Conservation (phyloP, 2,888 invertebrate genomes). For the Dasysyrphus albostriatus region DNA sequence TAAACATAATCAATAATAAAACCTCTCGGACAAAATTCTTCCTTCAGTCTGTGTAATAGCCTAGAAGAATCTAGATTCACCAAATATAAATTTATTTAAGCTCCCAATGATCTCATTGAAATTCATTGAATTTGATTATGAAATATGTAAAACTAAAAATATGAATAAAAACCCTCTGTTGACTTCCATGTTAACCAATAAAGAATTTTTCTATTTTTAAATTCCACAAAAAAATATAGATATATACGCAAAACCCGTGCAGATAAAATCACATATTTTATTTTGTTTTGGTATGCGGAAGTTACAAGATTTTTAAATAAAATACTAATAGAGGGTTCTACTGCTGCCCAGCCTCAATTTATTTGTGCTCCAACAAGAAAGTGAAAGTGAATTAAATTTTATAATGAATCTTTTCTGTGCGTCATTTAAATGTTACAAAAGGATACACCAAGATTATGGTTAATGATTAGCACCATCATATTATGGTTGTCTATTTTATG, state of each 20-base stretch:
- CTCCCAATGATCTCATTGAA: too few relatives aligned
- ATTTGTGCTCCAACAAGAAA: not conserved
- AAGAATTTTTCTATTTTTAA: not conserved
- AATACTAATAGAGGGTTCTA: not conserved
- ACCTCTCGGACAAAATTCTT: too few relatives aligned
- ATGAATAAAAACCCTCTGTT: too few relatives aligned
- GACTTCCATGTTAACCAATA: not conserved
- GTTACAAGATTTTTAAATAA: not conserved
- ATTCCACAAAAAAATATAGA: not conserved
- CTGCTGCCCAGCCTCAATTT: too few relatives aligned
- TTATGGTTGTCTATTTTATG: not conserved
- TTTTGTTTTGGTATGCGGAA: slow-evolving; percentile 6
- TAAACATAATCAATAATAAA: too few relatives aligned
- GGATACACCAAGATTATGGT: slow-evolving; percentile 9
- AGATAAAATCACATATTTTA: not conserved
- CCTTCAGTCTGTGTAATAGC: too few relatives aligned
- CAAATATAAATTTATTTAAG: too few relatives aligned
- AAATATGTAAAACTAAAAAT: too few relatives aligned
- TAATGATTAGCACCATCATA: not conserved
- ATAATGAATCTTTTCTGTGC: slow-evolving; percentile 5
- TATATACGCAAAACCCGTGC: not conserved
- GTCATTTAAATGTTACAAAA: slow-evolving; percentile 6
- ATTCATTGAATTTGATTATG: too few relatives aligned
- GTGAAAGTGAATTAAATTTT: not conserved
- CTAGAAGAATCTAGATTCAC: too few relatives aligned